phyloP scores from a whole-genome alignment of 2,113 vertebrate species.

The Pelusios castaneus region DNA sequence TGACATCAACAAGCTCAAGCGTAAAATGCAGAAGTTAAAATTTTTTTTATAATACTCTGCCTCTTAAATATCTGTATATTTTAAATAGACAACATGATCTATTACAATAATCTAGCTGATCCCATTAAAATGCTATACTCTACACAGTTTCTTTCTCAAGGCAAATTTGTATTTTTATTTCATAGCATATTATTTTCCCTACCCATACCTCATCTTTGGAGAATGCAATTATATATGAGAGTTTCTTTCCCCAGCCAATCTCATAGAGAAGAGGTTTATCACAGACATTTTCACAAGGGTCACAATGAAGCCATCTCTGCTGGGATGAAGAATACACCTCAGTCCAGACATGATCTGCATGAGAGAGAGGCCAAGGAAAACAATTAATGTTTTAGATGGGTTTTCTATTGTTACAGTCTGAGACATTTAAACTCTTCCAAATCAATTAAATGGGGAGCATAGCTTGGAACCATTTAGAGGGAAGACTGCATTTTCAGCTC shows the following conservation, averaged over 20 bases:
- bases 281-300: constrained; percentile 91
- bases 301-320: constrained; percentile 95
- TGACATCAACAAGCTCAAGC: constrained; percentile 93
- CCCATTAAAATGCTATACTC: background rate
- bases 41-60: background rate
- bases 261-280: constrained; percentile 97
- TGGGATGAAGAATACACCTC: constrained; percentile 92
- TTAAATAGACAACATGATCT: background rate
- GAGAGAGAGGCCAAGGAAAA: background rate
- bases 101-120: background rate
- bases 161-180: background rate
- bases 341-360: constrained; percentile 96
- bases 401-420: background rate
- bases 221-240: constrained; percentile 93
- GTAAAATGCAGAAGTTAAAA: constrained; percentile 44
- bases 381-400: background rate
- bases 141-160: background rate
- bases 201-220: constrained; percentile 93
- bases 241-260: constrained; percentile 95
- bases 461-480: background rate
- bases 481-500: background rate
- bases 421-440: background rate
- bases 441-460: background rate
- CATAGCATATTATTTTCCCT: background rate
- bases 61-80: background rate